Base-by-base conservation (phyloP, 1,140 invertebrate genomes). In the Anastrepha obliqua region DNA sequence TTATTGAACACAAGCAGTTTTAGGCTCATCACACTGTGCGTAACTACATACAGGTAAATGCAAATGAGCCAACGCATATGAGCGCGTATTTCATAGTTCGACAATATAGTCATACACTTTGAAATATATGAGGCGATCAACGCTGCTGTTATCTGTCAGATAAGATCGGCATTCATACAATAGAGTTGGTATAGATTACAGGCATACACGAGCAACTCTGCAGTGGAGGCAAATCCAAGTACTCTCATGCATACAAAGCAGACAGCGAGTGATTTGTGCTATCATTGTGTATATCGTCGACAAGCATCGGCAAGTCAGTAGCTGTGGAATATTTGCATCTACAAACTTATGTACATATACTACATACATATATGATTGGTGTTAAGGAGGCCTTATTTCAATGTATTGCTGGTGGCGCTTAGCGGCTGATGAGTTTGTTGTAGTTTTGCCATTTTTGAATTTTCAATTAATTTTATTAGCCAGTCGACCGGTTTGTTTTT, bases 121-220 rank as follows among this genome's bases (percentile, higher is more conserved):
- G 20, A 29, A 3, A 67, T 67, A 13, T 39, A 67, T 13, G 64
- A 67, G 64, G 64, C 39, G 64, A 67, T 8, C 64, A 42, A 13
- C 64, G 64, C 64, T n/a, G 62, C 62, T 39, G 29, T 29, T 67
- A 67, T 67, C 64, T 29, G 64, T 0, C 64, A 42, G 64, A 67
- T 67, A 67, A 67, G 64, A 67, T 67, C 64, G 64, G 64, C 64
- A 67, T 67, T 67, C 39, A 67, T 67, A 20, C 64, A 67, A 20
- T 42, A n/a, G 64, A 67, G 64, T 67, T 67, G 39, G 64, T 67
- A 67, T 29, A 29, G 64, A 67, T 67, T 67, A 67, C 64, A 67
- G 39, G 64, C 64, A 67, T 67, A 67, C 29, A 11, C 64, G 64
- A 67, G 64, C 64, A 67, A 20, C 11, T 9, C 64, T 29, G 3